A percentile compares a stretch with the other conserved stretches of the same genome.
Evolutionary conservation across 2,888 invertebrate species (phyloP).

Genomic region (Synanthedon formicaeformis): DNA sequence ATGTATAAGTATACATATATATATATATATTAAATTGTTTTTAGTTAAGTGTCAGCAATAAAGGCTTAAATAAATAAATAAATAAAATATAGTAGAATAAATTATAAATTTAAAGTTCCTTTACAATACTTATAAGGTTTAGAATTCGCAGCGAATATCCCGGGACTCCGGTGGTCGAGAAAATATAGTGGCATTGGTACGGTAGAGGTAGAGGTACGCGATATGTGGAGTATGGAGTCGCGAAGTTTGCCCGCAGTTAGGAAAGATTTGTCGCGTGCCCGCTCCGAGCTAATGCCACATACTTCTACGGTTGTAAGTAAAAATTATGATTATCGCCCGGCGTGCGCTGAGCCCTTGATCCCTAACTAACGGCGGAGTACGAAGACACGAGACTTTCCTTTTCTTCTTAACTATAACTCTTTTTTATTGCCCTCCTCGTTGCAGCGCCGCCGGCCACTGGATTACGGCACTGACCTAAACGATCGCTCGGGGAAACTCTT

Average conservation of each 20-base stretch:
- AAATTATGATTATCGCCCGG: constrained; percentile 70
- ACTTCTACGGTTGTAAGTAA: constrained; percentile 66
- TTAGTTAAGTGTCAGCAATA: too few relatives aligned
- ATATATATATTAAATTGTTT: too few relatives aligned
- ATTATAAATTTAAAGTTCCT: too few relatives aligned
- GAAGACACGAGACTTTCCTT: constrained; percentile 61
- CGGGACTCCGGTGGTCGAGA: constrained; percentile 37
- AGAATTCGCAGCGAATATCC: background rate
- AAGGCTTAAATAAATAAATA: too few relatives aligned
- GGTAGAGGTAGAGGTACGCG: constrained; percentile 10
- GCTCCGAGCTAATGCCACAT: constrained; percentile 51
- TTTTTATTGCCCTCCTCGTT: constrained; percentile 63
- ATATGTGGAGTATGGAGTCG: constrained; percentile 38
- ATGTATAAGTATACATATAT: too few relatives aligned
- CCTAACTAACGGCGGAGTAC: constrained; percentile 56
- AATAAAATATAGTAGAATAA: too few relatives aligned
- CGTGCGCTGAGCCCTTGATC: constrained; percentile 64
- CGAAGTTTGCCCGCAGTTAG: constrained; percentile 64
- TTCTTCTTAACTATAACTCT: constrained; percentile 70
- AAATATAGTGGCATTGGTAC: constrained; percentile 24
- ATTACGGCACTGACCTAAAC: constrained; percentile 48
- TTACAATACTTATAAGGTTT: too few relatives aligned
- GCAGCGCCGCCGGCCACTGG: constrained; percentile 49
- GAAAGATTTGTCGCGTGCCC: constrained; percentile 63
- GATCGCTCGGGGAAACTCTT: constrained; percentile 36